Conservation (phyloP, 2,888 invertebrate species). For the Athalia cordata region DNA sequence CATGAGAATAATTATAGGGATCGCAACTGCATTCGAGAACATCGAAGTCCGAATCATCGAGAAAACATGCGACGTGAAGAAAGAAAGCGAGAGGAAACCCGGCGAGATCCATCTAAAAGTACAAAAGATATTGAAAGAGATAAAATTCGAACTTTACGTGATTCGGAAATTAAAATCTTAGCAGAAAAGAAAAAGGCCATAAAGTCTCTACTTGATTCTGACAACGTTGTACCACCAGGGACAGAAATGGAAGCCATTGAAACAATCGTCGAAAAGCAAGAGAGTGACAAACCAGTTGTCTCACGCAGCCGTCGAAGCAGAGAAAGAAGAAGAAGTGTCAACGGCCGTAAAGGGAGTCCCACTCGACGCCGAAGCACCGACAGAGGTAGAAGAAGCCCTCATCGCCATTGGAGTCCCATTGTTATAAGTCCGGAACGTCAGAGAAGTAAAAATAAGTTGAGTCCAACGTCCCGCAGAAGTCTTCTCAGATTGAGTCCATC, state of each 20-base stretch:
- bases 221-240: slow-evolving; percentile 69
- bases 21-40: slow-evolving; percentile 53
- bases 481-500: slow-evolving; percentile 48
- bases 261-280: slow-evolving; percentile 64
- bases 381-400: slow-evolving; percentile 53
- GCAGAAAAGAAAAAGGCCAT: slow-evolving; percentile 71
- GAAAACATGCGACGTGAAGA: slow-evolving; percentile 61
- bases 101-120: slow-evolving; percentile 70
- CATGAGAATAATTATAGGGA: slow-evolving; percentile 66
- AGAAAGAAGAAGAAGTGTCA: slow-evolving; percentile 59
- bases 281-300: slow-evolving; percentile 54
- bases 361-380: slow-evolving; percentile 55
- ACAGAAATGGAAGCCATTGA: slow-evolving; percentile 70
- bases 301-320: slow-evolving; percentile 52
- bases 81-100: slow-evolving; percentile 59
- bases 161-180: slow-evolving; percentile 68
- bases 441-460: slow-evolving; percentile 56
- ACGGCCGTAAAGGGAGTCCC: slow-evolving; percentile 56
- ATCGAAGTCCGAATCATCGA: slow-evolving; percentile 55
- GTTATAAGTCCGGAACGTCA: slow-evolving; percentile 52
- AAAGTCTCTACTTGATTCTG: slow-evolving; percentile 68
- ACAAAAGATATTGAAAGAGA: slow-evolving; percentile 70
- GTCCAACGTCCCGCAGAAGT: slow-evolving; percentile 58
- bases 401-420: slow-evolving; percentile 49
- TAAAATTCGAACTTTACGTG: slow-evolving; percentile 67